phyloP scores from a whole-genome alignment of 2,113 vertebrate genomes.

The Eublepharis macularius region DNA sequence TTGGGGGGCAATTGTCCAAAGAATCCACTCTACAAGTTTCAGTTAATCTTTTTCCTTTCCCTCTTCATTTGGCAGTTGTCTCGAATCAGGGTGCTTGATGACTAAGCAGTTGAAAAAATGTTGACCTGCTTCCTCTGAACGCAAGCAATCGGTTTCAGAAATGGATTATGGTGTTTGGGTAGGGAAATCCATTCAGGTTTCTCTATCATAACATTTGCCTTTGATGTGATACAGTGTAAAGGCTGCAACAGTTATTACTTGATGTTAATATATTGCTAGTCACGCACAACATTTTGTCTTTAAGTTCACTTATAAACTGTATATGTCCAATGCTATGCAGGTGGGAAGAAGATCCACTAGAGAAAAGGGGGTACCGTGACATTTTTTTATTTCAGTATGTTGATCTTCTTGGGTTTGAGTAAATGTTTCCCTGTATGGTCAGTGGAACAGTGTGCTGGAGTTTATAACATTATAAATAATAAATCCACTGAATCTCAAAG shows the following conservation, averaged over 20 bases:
- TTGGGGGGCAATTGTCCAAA: not conserved
- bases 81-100: not conserved
- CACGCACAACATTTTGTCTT: slow-evolving; percentile 31
- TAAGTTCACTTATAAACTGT: slow-evolving; percentile 37
- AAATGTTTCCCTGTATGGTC: not conserved
- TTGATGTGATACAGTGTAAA: slow-evolving; percentile 53
- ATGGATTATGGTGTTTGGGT: not conserved
- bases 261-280: slow-evolving; percentile 25
- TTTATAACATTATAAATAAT: not conserved
- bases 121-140: too few species aligned
- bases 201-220: slow-evolving; percentile 35
- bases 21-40: not conserved
- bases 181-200: slow-evolving; percentile 34
- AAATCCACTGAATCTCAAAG: not conserved
- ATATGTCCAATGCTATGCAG: not conserved
- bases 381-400: not conserved
- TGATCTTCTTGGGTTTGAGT: not conserved
- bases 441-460: not conserved
- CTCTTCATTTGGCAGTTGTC: not conserved
- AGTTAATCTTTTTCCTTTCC: not conserved
- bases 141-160: slow-evolving; percentile 31
- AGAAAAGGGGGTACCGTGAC: not conserved
- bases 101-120: too few species aligned
- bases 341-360: not conserved
- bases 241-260: slow-evolving; percentile 45